Percentiles rank a stretch among this genome's conserved stretches.
phyloP scores from a whole-genome alignment of 2,888 invertebrate genomes.

The Chaetogeoica ovagalla region DNA sequence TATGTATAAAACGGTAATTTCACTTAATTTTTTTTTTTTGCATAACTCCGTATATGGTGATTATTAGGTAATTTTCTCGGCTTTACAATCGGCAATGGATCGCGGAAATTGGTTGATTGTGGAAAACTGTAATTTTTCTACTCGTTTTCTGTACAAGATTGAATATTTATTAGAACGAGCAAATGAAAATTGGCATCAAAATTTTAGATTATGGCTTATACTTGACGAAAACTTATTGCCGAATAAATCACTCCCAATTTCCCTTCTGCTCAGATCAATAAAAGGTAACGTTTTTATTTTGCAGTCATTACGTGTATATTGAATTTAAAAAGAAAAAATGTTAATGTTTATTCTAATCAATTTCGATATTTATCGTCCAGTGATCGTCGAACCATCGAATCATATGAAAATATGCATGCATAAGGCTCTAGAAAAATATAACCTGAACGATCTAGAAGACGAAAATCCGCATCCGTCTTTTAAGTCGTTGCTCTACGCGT shows the following conservation, averaged over 20 bases:
- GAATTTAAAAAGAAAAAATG: no score
- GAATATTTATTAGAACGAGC: constrained; percentile 21
- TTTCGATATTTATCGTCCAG: neutral
- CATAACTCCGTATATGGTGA: neutral
- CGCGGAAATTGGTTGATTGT: constrained; percentile 46
- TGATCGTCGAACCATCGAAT: constrained; percentile 34
- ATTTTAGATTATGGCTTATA: constrained; percentile 43
- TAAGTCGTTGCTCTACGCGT: constrained; percentile 79
- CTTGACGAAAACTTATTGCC: constrained; percentile 3
- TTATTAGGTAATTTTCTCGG: constrained; percentile 16
- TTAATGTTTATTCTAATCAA: neutral
- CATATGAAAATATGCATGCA: constrained; percentile 26
- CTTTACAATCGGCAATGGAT: constrained; percentile 37
- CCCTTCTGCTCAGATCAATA: constrained; percentile 37
- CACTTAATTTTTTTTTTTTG: no score
- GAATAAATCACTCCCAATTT: constrained; percentile 6
- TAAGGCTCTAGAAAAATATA: constrained; percentile 3
- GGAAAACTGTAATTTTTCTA: constrained; percentile 40
- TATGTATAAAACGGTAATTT: neutral
- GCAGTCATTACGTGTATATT: no score
- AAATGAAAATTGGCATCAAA: constrained; percentile 23
- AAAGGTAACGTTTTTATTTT: constrained; percentile 17
- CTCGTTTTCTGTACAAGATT: constrained; percentile 3
- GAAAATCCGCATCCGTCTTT: constrained; percentile 69
- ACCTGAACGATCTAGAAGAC: neutral